A percentile compares a stretch with the other conserved stretches of the same genome.
These are phyloP conservation scores for Drosophila recens DNA, from an alignment of 2,888 invertebrate species.

Conservation along the genomic window DNA sequence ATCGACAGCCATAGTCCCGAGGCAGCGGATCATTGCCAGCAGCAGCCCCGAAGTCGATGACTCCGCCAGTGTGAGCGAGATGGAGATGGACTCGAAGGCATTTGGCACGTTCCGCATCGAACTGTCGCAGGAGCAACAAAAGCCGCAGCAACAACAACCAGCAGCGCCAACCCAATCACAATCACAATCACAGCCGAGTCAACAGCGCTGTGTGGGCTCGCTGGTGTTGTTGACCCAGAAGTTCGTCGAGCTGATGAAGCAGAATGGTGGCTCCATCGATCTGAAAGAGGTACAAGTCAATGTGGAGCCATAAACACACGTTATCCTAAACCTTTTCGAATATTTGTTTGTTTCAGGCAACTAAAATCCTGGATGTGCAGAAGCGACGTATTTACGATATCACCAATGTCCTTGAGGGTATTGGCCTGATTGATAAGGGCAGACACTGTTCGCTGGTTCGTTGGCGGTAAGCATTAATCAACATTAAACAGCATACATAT, in stretches of 20 bases:
- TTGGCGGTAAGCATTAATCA: constrained; percentile 88
- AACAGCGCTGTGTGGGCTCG: constrained; percentile 83
- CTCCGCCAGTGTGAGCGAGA: constrained; percentile 38
- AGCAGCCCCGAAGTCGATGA: constrained; percentile 54
- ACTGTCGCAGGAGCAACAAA: constrained; percentile 38
- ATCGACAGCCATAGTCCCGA: constrained; percentile 55
- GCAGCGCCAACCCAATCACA: constrained; percentile 47
- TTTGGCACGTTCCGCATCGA: constrained; percentile 53
- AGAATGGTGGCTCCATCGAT: constrained; percentile 83
- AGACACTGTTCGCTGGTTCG: constrained; percentile 91
- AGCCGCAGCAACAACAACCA: constrained; percentile 40
- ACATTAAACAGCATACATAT: too few relatives aligned
- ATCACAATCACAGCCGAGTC: constrained; percentile 55
- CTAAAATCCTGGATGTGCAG: constrained; percentile 91
- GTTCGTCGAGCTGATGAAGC: constrained; percentile 84
- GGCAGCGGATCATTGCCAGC: constrained; percentile 58
- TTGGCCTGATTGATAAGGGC: constrained; percentile 92
- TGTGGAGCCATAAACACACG: neutral
- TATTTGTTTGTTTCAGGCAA: constrained; percentile 87
- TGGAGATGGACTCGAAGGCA: constrained; percentile 36
- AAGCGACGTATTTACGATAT: constrained; percentile 93
- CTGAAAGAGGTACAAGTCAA: constrained; percentile 80
- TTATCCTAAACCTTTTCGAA: neutral
- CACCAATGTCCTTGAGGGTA: constrained; percentile 92
- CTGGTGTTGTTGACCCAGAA: constrained; percentile 84